Percentiles rank a stretch among this genome's conserved stretches.
phyloP scores from a whole-genome alignment of 2,797 vertebrate genomes.

The Ambastaia sidthimunki region DNA sequence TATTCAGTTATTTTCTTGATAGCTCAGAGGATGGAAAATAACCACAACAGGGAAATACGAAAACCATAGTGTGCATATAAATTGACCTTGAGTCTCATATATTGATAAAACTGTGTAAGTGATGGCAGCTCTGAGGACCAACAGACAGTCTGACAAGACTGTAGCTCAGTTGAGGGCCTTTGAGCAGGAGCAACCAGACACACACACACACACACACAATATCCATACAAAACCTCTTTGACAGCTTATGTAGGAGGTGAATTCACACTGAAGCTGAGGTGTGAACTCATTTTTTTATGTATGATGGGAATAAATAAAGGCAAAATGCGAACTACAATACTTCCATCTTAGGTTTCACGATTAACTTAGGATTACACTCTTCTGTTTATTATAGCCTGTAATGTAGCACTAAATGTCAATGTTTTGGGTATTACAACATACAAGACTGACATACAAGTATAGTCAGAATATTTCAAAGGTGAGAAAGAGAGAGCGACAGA shows the following conservation, averaged over 20 bases:
- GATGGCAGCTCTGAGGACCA: slow-evolving; percentile 43
- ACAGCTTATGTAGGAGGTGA: slow-evolving; percentile 46
- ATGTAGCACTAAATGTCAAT: not conserved
- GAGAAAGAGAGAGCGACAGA: not conserved
- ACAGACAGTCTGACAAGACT: slow-evolving; percentile 43
- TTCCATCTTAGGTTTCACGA: not conserved
- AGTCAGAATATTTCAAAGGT: no score
- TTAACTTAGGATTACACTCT: slow-evolving; percentile 1
- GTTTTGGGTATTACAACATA: no score
- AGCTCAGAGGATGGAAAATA: slow-evolving; percentile 8
- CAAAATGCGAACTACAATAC: not conserved
- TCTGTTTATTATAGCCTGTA: not conserved
- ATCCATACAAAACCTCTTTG: slow-evolving; percentile 34
- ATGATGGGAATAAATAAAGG: slow-evolving; percentile 1
- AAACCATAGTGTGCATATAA: slow-evolving; percentile 23
- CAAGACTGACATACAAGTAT: no score
- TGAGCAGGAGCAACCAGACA: slow-evolving; percentile 34
- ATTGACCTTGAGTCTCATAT: slow-evolving; percentile 5
- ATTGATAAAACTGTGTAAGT: slow-evolving; percentile 28
- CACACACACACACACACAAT: not conserved
- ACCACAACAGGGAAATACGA: slow-evolving; percentile 11
- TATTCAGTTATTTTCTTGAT: not conserved
- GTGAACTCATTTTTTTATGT: slow-evolving; percentile 2
- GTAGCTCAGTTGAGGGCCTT: slow-evolving; percentile 12
- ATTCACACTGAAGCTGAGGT: slow-evolving; percentile 37